A percentile compares a stretch with the other conserved stretches of the same genome.
These are phyloP conservation scores for Naja naja DNA, from an alignment of 2,113 vertebrate species.

Conservation along the genomic window DNA sequence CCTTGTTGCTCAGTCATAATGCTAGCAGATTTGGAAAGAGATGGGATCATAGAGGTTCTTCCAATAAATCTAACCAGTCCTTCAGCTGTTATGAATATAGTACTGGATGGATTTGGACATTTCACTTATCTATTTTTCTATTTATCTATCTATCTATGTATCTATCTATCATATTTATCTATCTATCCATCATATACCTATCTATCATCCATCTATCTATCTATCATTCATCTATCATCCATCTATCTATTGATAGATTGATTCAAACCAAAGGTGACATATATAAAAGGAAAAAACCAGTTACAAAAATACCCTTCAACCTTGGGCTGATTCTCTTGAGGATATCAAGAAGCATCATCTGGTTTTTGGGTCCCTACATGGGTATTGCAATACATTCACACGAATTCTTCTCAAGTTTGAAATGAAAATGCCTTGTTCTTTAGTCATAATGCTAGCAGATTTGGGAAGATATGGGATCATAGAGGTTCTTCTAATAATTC, in stretches of 20 bases:
- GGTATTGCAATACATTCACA: too few species aligned
- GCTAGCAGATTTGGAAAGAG: background rate
- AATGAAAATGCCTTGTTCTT: background rate
- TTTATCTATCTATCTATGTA: too few species aligned
- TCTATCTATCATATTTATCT: too few species aligned
- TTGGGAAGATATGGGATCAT: background rate
- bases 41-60: too few species aligned
- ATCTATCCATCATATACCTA: too few species aligned
- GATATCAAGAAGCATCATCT: too few species aligned
- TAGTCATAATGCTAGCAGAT: background rate
- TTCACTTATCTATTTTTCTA: too few species aligned
- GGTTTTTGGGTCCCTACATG: too few species aligned
- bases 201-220: too few species aligned
- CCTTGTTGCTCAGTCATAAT: background rate
- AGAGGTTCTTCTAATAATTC: background rate
- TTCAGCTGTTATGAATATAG: background rate
- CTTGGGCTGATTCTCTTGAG: background rate
- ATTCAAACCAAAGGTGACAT: background rate
- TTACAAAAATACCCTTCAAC: background rate
- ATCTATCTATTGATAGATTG: too few species aligned
- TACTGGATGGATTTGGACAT: background rate
- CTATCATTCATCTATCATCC: too few species aligned
- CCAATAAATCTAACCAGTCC: background rate
- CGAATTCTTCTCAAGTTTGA: background rate
- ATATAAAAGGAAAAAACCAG: too few species aligned